These are phyloP conservation scores for Hyles euphorbiae DNA, from an alignment of 1,140 invertebrate species.

Conservation along the genomic window DNA sequence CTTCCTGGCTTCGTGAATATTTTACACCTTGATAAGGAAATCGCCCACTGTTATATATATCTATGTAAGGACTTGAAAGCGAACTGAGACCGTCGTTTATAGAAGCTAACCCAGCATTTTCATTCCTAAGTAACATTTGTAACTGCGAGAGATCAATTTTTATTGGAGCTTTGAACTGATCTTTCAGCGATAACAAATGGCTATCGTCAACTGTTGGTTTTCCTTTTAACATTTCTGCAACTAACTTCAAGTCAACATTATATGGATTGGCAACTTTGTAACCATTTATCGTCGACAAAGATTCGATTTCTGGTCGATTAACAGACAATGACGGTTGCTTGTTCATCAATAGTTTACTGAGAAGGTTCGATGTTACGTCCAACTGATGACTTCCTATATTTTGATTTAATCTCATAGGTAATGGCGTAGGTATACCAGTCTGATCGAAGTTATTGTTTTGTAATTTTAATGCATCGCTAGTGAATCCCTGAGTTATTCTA, in stretches of 20 bases:
- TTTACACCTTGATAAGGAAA: conserved; percentile 59
- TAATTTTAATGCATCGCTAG: conserved; percentile 34
- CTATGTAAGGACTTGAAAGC: conserved; percentile 45
- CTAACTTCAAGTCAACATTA: conserved; percentile 68
- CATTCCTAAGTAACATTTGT: conserved; percentile 58
- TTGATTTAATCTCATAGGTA: conserved; percentile 64
- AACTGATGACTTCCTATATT: conserved; percentile 65
- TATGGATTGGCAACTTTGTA: conserved; percentile 69
- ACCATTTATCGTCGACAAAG: conserved; percentile 65
- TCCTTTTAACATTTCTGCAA: conserved; percentile 69
- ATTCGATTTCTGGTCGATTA: conserved; percentile 55
- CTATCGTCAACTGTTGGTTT: conserved; percentile 56
- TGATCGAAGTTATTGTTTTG: conserved; percentile 52
- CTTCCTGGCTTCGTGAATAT: conserved; percentile 68
- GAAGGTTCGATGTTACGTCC: conserved; percentile 52
- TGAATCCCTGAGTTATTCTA: conserved; percentile 44
- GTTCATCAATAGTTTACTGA: conserved; percentile 49
- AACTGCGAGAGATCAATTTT: conserved; percentile 65
- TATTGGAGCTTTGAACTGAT: conserved; percentile 52
- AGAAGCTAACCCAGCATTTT: conserved; percentile 32
- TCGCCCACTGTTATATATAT: conserved; percentile 45
- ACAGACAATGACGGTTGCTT: conserved; percentile 42
- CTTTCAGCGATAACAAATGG: conserved; percentile 44
- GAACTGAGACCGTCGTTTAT: conserved; percentile 35
- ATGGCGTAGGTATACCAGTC: conserved; percentile 38